Conservation (phyloP, 2,888 invertebrate genomes). For the Nemoura dubitans region DNA sequence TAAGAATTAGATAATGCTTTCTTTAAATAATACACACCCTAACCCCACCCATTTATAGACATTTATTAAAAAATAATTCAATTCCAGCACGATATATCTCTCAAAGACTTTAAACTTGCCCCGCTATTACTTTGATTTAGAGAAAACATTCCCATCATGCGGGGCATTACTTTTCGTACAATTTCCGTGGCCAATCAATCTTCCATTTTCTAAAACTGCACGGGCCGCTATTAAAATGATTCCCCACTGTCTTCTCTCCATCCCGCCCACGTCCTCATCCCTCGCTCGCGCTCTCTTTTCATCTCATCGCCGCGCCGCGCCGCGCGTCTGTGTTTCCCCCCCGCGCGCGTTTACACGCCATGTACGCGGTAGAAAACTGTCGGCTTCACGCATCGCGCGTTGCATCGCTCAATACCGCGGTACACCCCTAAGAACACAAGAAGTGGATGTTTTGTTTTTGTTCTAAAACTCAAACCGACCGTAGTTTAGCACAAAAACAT, state of each 20-base stretch:
- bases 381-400: not conserved
- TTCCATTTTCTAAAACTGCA: not conserved
- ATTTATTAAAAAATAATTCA: not conserved
- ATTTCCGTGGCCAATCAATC: not conserved
- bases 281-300: not conserved
- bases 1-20: not conserved
- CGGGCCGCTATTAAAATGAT: not conserved
- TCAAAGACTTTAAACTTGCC: not conserved
- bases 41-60: not conserved
- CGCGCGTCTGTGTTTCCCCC: not conserved
- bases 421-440: slow-evolving; percentile 4
- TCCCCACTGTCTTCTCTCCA: not conserved
- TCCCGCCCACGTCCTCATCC: not conserved
- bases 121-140: not conserved
- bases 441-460: slow-evolving; percentile 12
- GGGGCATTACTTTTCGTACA: not conserved
- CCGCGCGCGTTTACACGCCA: not conserved
- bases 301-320: not conserved
- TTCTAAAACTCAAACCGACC: not conserved
- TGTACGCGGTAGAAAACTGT: not conserved
- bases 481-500: not conserved
- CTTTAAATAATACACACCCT: not conserved
- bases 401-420: not conserved
- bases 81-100: not conserved
- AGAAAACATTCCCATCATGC: slow-evolving; percentile 12